These are phyloP conservation scores for Pogonophryne albipinna DNA, from an alignment of 2,797 vertebrate genomes.

Conservation along the genomic window DNA sequence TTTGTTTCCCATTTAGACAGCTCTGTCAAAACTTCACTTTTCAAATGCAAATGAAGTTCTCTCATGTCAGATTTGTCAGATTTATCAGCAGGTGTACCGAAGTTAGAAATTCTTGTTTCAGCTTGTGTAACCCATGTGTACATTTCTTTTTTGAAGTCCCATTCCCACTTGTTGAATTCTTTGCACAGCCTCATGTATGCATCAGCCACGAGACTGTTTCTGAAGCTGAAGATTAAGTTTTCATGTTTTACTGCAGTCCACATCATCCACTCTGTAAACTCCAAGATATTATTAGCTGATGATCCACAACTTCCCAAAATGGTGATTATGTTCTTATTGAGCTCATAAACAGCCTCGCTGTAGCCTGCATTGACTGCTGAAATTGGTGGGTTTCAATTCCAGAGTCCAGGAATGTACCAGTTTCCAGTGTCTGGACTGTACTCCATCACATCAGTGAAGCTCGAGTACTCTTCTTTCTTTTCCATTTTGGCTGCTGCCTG, in stretches of 20 bases:
- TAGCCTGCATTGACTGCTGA: conserved; percentile 86
- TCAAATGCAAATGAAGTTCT: conserved; percentile 33
- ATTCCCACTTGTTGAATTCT: conserved; percentile 77
- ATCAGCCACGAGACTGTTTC: conserved; percentile 81
- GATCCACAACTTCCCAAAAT: conserved; percentile 65
- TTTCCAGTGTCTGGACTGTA: conserved; percentile 81
- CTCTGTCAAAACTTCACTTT: conserved; percentile 39
- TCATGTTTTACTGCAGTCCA: conserved; percentile 83
- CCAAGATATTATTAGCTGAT: conserved; percentile 61
- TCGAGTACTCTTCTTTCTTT: conserved; percentile 63
- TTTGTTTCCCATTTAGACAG: conserved; percentile 56
- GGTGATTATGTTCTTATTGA: conserved; percentile 83
- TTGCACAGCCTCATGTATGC: conserved; percentile 71
- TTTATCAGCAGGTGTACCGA: conserved; percentile 19
- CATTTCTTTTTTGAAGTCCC: conserved; percentile 73
- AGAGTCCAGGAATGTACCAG: conserved; percentile 87
- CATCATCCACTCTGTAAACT: conserved; percentile 83
- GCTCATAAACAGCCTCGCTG: conserved; percentile 82
- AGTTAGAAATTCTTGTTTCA: conserved; percentile 71
- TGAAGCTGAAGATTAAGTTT: conserved; percentile 84
- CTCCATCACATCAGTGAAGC: conserved; percentile 80
- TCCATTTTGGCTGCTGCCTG: conserved; percentile 79
- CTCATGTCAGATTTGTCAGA: conserved; percentile 6
- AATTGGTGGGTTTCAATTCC: conserved; percentile 89
- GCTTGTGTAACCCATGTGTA: conserved; percentile 57